Percentiles rank a stretch among this genome's conserved stretches.
phyloP scores from a whole-genome alignment of 2,797 vertebrate genomes.

The Chelmon rostratus region DNA sequence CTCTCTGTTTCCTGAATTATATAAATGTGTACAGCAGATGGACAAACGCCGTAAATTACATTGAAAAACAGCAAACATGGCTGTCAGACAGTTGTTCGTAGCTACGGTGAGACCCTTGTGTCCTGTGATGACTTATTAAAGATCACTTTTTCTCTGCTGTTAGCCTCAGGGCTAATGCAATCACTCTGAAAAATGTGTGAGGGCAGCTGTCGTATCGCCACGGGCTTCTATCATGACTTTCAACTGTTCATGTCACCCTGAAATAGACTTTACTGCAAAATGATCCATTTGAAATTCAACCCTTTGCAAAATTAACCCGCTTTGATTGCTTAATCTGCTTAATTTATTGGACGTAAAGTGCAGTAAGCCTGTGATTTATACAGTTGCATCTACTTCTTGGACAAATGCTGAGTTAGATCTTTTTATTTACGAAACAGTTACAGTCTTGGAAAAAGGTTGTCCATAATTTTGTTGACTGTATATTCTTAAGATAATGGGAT shows the following conservation, averaged over 20 bases:
- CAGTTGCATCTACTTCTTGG: neutral
- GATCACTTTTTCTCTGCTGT: conserved; percentile 59
- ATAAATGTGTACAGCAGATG: conserved; percentile 18
- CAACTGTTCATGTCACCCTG: conserved; percentile 46
- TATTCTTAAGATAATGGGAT: conserved; percentile 70
- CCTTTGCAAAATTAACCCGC: conserved; percentile 12
- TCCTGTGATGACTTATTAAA: conserved; percentile 73
- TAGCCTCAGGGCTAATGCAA: conserved; percentile 74
- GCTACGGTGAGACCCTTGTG: conserved; percentile 53
- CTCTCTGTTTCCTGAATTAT: conserved; percentile 32
- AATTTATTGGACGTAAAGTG: conserved; percentile 5
- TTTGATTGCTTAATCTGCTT: conserved; percentile 36
- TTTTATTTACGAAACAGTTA: neutral
- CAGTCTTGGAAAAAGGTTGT: neutral
- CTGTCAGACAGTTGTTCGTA: conserved; percentile 61
- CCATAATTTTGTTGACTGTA: conserved; percentile 16
- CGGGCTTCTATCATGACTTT: conserved; percentile 52
- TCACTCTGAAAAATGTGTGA: conserved; percentile 72
- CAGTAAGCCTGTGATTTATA: conserved; percentile 5
- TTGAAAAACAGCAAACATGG: conserved; percentile 45
- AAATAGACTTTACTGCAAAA: conserved; percentile 40
- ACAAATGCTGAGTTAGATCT: neutral
- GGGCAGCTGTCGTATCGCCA: conserved; percentile 67
- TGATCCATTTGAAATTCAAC: conserved; percentile 37
- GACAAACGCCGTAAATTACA: conserved; percentile 36